A percentile compares a stretch with the other conserved stretches of the same genome.
Conservation (phyloP, 2,113 vertebrate genomes). For the Xiphophorus maculatus region DNA sequence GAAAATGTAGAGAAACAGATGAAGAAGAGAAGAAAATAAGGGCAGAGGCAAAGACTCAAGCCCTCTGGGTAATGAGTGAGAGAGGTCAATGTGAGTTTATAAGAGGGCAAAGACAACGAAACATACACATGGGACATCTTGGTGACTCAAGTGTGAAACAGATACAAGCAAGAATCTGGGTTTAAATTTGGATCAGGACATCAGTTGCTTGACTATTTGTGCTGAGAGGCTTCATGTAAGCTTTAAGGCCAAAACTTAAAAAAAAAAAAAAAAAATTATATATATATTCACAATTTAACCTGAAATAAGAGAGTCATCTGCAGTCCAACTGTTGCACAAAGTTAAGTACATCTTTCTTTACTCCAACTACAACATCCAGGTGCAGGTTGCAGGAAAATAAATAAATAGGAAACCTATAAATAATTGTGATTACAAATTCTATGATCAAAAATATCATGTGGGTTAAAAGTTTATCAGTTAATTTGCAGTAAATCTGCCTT, state of each 20-base stretch:
- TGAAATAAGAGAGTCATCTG: constrained; percentile 6
- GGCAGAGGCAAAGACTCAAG: constrained; percentile 27
- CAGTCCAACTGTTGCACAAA: constrained; percentile 18
- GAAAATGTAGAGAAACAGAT: background rate
- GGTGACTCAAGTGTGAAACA: constrained; percentile 21
- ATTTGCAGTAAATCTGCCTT: constrained; percentile 1
- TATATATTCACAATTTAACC: background rate
- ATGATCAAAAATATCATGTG: background rate
- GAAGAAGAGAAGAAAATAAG: constrained; percentile 16
- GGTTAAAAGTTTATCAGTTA: background rate
- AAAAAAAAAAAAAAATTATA: no score
- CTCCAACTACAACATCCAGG: background rate
- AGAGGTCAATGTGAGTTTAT: constrained; percentile 54
- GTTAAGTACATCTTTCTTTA: constrained; percentile 1
- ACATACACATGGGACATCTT: background rate
- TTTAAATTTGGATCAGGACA: constrained; percentile 6
- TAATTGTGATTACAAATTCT: background rate
- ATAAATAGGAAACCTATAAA: background rate
- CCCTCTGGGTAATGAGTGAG: constrained; percentile 2
- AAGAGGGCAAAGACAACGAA: constrained; percentile 24
- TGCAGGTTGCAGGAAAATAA: background rate
- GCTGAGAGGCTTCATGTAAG: background rate
- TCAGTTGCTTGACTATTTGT: background rate
- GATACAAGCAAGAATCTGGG: background rate
- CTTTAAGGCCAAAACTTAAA: background rate